These are phyloP conservation scores for Eonycteris spelaea DNA, from an alignment of 2,113 vertebrate genomes.

Conservation along the genomic window DNA sequence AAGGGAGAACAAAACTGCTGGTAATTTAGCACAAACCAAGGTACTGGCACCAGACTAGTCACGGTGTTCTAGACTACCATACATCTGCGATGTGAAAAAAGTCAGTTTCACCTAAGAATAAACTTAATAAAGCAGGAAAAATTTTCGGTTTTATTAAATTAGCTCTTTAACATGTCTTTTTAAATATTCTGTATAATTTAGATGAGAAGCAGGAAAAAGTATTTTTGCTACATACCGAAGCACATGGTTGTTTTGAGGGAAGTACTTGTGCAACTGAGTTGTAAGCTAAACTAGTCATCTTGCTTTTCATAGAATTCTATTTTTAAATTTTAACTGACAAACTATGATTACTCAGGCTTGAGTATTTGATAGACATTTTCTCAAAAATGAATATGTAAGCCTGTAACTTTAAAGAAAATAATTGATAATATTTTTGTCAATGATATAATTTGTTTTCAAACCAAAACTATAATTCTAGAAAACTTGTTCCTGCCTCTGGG, in stretches of 20 bases:
- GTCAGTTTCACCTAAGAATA: background rate
- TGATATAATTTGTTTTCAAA: background rate
- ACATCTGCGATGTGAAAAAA: background rate
- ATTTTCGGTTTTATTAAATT: background rate
- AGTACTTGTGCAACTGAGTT: background rate
- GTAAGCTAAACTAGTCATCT: background rate
- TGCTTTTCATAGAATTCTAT: background rate
- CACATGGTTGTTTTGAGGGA: background rate
- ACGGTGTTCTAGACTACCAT: background rate
- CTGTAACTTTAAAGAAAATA: background rate
- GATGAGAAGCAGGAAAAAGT: background rate
- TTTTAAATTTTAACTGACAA: background rate
- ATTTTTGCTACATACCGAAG: background rate
- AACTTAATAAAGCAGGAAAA: background rate
- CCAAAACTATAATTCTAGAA: conserved; percentile 19
- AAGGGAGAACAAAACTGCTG: background rate
- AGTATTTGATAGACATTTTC: background rate
- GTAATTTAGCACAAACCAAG: background rate
- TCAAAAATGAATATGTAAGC: background rate
- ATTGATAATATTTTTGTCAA: background rate
- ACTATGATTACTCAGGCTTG: background rate
- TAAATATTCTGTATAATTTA: background rate
- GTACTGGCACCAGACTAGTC: background rate
- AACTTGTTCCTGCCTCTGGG: background rate
- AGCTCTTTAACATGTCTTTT: background rate